Evolutionary conservation across 1,140 invertebrate genomes (phyloP), one percentile per base, ranked within the genome.

Genomic region (Drosophila sechellia): DNA sequence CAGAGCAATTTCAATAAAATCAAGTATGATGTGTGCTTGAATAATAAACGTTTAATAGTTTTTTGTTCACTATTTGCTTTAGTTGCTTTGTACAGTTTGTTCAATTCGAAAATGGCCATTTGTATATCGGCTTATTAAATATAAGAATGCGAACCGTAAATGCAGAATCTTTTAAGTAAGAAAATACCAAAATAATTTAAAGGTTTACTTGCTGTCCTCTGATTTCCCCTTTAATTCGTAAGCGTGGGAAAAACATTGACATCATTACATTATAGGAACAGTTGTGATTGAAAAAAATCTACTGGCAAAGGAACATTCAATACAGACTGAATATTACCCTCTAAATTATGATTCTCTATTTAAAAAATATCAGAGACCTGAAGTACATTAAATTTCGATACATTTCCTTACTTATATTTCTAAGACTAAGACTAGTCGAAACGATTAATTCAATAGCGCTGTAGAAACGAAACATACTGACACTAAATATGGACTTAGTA

Each of bases 191-290:
- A 46, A 22, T 46, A 13, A 13, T 5, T 25, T 48, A 27, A 11
- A 22, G 17, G 17, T 15, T 45, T 45, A 20, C 4, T 3, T 1
- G 20, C 10, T 20, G 15, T 42, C 5, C 27, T 31, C 5, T 31
- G 27, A 31, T 31, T 31, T 31, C 3, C 31, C 31, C 8, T 10
- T 31, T 31, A 31, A 10, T 48, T 25, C 49, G 76, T 45, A 20
- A 45, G 4, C 1, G 76, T 40, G 71, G 57, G 46, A 71, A 83
- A 83, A 76, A 72, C 80, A 72, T 59, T 72, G 71, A 72, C 64
- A 56, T 69, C 49, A 49, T 59, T 45, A 65, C 50, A 61, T 35
- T 22, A 37, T n/a, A 42, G 31, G 34, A 48, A 56, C 50, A 64
- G 59, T 54, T 60, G 15, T 34, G 50, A 70, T 34, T 34, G 35